Evolutionary conservation across 2,888 invertebrate genomes (phyloP), one percentile per base, ranked within the genome.

Genomic region (Scelioninae gen. 1): DNA sequence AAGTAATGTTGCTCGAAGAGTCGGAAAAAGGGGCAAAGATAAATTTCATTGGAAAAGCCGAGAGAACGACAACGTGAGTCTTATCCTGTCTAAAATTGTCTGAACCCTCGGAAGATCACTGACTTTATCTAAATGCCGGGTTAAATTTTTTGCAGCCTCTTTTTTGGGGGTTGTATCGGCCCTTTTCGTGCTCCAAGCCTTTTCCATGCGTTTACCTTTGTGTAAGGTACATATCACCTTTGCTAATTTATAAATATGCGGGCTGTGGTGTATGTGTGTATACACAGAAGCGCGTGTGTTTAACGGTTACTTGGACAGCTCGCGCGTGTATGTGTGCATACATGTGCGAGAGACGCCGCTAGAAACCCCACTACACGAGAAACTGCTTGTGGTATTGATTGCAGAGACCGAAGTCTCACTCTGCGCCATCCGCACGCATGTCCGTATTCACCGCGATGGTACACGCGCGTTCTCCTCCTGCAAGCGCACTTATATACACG

Each of bases 371-470:
- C 80, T 77, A 83, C 66, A 80, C 51, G 78, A 66, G 81, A 40
- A 84, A 81, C 81, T 75, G 81, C 81, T 81, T 84, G 84, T 81
- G 84, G 87, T 88, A 88, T 88, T 88, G 88, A 88, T 88, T 87
- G 87, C 88, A 87, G 85, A 68, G 85, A 79, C 76, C 84, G 53
- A 80, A 80, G 82, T 78, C 84, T 85, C 82, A 80, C 85, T 77
- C 82, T 79, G 81, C 68, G 76, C 66, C 74, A 82, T 80, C 81
- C 83, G 82, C 85, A 85, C 83, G 85, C 83, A 79, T 81, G 83
- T 80, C 72, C 79, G 79, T 79, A 65, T 43, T 65, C 71, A 55
- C 43, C 71, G 53, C 71, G 71, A 62, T 69, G 47, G 63, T 77
- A 63, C 69, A 69, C 63, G 68, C 77, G 69, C 76, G 51, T 75